Evolutionary conservation across 2,888 invertebrate species (phyloP), one percentile per base, ranked within the genome.

Genomic region (Mimumesa dahlbomi): DNA sequence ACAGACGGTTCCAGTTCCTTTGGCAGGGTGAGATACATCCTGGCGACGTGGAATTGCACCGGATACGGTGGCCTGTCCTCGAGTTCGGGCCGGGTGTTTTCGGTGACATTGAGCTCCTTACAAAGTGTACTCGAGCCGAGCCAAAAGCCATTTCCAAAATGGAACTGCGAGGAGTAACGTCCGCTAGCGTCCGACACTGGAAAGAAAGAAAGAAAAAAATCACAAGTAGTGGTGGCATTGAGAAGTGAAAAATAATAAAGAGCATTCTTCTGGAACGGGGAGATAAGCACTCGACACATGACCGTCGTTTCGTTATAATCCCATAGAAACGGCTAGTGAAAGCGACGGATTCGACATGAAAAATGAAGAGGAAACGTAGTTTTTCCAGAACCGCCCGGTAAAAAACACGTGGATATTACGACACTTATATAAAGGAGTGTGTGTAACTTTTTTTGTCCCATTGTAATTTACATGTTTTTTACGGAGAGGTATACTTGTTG

Each of bases 81-180:
- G 88, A 53, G 54, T 46, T 62, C 77, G 84, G 80, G 22, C 11
- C 25, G 36, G 19, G 9, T 40, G 45, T 92, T 92, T 84, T 91
- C 87, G 13, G 89, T 87, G 75, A 92, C 91, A 70, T 94, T 93
- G 77, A 94, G 90, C 84, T 95, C 95, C 21, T 73, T 84, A 85
- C 96, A 96, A 38, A 94, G 92, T 48, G 91, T 91, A 75, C 92
- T 91, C 48, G 95, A 95, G 2, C 96, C 96, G 82, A 95, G 89
- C 95, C 95, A 96, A 89, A 93, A 95, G 87, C 95, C 94, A 87
- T 94, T 95, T 14, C 95, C 95, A 83, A 94, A 95, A 81, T 95
- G 91, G 80, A 94, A 92, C 85, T 94, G 94, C 7, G 94, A 93
- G 11, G 93, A 93, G 90, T 96, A 96, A 76, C 94, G 93, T 40